Base-by-base conservation (phyloP, 2,113 vertebrate species). In the Rhadina sibilatrix region DNA sequence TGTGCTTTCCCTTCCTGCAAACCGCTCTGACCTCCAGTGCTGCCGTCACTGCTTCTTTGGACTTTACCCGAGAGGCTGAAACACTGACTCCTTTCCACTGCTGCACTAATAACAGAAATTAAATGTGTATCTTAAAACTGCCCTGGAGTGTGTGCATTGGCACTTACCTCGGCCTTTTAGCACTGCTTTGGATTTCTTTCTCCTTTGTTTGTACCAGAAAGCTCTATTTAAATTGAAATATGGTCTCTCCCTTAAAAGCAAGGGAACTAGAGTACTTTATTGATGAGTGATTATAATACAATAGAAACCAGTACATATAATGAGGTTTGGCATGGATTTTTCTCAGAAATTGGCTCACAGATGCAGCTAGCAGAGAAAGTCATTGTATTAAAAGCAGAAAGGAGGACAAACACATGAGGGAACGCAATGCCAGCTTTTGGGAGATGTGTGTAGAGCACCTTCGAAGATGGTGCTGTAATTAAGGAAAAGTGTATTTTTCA, bases 1-100 rank as follows among this genome's bases (percentile, higher is more conserved):
- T 47, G 63, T 88, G 61, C 90, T 87, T 97, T 94, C 84, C 66
- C 88, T 92, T 95, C 70, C 90, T 40, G 40, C 91, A 89, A 96
- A 72, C 92, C 75, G 64, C 44, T 94, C 83, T 93, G 97, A 97
- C 89, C 94, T 93, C 90, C 87, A 85, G 79, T 8, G 9, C 69
- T 49, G 84, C 79, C 2, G 1, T 40, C 11, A n/a, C 61, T 40
- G 80, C 68, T 93, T 92, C 72, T 47, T 87, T 82, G 56, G 37
- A n/a, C 94, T 78, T 82, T 65, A 42, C 91, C 49, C 5, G 38
- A 82, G 92, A 74, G 63, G 77, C 52, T 86, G 44, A 91, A 80
- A 56, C 71, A 49, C 78, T 8, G 69, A 44, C 47, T 60, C 37
- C 46, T 47, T 79, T 49, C 40, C 8, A 2, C 64, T 76, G 60